phyloP scores from a whole-genome alignment of 1,140 invertebrate genomes.

The Drosophila takahashii region DNA sequence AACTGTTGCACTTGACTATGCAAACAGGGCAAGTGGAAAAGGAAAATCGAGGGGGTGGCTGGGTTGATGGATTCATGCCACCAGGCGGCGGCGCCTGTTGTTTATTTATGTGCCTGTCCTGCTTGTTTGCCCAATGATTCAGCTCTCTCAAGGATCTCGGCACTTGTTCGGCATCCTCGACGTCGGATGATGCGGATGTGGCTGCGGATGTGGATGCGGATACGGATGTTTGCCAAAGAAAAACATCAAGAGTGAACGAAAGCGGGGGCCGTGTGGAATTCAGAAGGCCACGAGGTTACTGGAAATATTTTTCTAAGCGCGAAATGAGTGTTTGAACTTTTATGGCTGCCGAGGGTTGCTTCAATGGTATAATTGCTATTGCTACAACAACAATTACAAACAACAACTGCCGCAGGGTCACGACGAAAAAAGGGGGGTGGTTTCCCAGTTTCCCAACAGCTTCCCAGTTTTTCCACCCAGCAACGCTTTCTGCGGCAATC shows the following conservation, averaged over 20 bases:
- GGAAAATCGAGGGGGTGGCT: neutral
- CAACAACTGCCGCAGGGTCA: constrained; percentile 41
- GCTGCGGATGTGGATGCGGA: constrained; percentile 51
- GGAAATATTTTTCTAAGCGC: constrained; percentile 74
- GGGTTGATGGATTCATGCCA: constrained; percentile 47
- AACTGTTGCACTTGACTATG: constrained; percentile 74
- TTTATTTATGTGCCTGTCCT: constrained; percentile 70
- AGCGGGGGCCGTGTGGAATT: neutral
- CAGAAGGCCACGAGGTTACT: constrained; percentile 41
- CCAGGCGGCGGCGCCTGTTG: constrained; percentile 49
- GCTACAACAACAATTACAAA: constrained; percentile 80
- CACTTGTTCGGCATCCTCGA: constrained; percentile 43
- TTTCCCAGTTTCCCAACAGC: neutral
- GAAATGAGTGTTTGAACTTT: constrained; percentile 84
- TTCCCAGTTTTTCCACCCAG: neutral
- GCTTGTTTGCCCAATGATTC: constrained; percentile 69
- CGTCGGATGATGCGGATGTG: neutral
- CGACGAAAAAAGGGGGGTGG: constrained; percentile 11
- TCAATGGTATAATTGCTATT: constrained; percentile 84
- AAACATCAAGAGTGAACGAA: constrained; percentile 39
- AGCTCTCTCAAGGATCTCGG: constrained; percentile 57
- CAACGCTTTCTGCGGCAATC: constrained; percentile 71
- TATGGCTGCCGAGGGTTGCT: constrained; percentile 68
- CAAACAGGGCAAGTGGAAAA: constrained; percentile 62
- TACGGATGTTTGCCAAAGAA: constrained; percentile 59